Conservation (phyloP, 2,888 invertebrate species). For the Diarsia brunnea region DNA sequence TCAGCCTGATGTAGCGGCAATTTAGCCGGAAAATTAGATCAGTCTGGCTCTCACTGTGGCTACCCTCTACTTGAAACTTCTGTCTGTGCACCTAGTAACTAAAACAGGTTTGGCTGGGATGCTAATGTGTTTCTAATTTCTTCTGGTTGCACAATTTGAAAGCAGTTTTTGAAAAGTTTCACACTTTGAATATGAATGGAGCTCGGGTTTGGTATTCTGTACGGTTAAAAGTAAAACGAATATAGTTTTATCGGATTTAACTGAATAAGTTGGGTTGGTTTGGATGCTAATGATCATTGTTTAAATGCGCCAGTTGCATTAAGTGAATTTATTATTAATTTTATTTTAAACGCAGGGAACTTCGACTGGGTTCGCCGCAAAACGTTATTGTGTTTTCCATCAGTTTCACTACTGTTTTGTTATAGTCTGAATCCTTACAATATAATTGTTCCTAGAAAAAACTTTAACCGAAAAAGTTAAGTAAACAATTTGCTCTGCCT, state of each 20-base stretch:
- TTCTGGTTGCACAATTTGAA: constrained; percentile 50
- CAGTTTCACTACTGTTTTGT: background rate
- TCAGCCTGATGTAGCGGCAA: constrained; percentile 53
- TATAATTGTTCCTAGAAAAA: background rate
- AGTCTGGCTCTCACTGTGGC: constrained; percentile 51
- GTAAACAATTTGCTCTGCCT: constrained; percentile 1
- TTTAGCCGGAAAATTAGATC: constrained; percentile 65
- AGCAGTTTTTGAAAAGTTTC: constrained; percentile 57
- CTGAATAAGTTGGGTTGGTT: background rate
- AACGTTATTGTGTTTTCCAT: background rate
- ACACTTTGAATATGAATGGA: constrained; percentile 51
- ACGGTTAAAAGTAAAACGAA: constrained; percentile 15
- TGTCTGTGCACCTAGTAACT: constrained; percentile 48
- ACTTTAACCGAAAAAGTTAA: background rate
- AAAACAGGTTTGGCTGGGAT: constrained; percentile 51
- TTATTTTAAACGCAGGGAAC: background rate
- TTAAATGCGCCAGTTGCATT: background rate
- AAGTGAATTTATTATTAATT: background rate
- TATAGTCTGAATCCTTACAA: background rate
- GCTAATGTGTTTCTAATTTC: constrained; percentile 69
- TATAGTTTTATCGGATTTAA: constrained; percentile 12
- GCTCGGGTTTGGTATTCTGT: constrained; percentile 6
- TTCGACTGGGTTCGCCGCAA: background rate
- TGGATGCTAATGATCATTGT: background rate
- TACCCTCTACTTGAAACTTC: constrained; percentile 48